These are phyloP conservation scores for Astyanax mexicanus DNA, from an alignment of 2,797 vertebrate species.

Conservation along the genomic window DNA sequence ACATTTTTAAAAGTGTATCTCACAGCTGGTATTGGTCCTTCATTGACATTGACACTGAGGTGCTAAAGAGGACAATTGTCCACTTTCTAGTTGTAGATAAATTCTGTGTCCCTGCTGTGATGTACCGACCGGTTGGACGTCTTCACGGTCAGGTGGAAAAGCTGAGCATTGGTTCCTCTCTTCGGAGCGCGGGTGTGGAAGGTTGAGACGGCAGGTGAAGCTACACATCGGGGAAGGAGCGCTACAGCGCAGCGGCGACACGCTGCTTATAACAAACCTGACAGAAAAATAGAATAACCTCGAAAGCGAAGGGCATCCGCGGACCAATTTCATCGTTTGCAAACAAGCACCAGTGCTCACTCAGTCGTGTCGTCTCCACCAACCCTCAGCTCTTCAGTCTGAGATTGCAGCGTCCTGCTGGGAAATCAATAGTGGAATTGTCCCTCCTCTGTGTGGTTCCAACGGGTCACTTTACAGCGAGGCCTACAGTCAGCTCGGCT, in stretches of 20 bases:
- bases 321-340: neutral
- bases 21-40: neutral
- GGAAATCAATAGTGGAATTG: slow-evolving; percentile 6
- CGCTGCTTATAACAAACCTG: neutral
- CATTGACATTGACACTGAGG: neutral
- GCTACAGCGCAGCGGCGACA: too few species aligned
- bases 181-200: too few species aligned
- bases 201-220: too few species aligned
- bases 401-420: neutral
- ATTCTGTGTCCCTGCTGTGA: too few species aligned
- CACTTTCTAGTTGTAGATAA: too few species aligned
- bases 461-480: neutral
- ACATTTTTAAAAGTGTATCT: too few species aligned
- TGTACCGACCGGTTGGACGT: too few species aligned
- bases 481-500: neutral
- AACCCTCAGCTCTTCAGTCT: slow-evolving; percentile 14
- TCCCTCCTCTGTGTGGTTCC: slow-evolving; percentile 1
- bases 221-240: too few species aligned
- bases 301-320: neutral
- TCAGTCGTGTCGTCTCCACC: neutral
- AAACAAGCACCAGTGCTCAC: neutral
- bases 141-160: too few species aligned
- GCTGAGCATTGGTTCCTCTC: too few species aligned
- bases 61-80: too few species aligned
- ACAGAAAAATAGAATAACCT: neutral